A percentile compares a stretch with the other conserved stretches of the same genome.
These are phyloP conservation scores for Phlogophora meticulosa DNA, from an alignment of 2,888 invertebrate genomes.

Conservation along the genomic window DNA sequence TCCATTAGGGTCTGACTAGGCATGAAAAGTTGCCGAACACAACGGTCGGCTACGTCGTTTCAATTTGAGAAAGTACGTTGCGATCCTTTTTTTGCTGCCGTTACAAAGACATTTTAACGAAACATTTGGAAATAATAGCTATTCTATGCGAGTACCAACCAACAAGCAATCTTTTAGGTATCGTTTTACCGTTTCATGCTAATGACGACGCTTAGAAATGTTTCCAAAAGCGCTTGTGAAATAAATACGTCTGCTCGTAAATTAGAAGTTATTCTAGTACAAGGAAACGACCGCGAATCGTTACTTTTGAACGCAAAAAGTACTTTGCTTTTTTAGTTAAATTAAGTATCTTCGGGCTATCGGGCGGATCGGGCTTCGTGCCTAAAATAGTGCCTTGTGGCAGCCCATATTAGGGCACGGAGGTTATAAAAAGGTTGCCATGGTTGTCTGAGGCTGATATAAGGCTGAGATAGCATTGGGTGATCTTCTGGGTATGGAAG, in stretches of 20 bases:
- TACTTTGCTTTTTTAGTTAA: not conserved
- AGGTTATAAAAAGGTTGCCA: not conserved
- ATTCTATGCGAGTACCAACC: conserved; percentile 14
- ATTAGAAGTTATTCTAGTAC: conserved; percentile 27
- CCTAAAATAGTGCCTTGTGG: not conserved
- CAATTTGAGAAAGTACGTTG: conserved; percentile 73
- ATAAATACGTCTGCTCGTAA: conserved; percentile 44
- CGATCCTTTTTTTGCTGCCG: conserved; percentile 59
- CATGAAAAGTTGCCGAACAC: conserved; percentile 81
- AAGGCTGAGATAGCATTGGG: not conserved
- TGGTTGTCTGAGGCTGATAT: not conserved
- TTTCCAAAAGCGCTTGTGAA: conserved; percentile 24
- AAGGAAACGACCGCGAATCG: conserved; percentile 23
- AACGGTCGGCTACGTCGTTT: conserved; percentile 76
- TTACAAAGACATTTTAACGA: conserved; percentile 49
- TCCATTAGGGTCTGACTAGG: conserved; percentile 82
- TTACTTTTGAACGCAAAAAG: conserved; percentile 20
- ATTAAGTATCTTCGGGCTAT: conserved; percentile 9
- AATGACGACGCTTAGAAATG: conserved; percentile 41
- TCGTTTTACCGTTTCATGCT: conserved; percentile 39
- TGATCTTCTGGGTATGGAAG: conserved; percentile 1
- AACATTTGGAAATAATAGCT: conserved; percentile 49
- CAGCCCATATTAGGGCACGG: not conserved
- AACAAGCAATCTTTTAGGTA: conserved; percentile 47
- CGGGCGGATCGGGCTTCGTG: not conserved